phyloP scores from a whole-genome alignment of 2,888 invertebrate genomes.

The Hipparchia semele region DNA sequence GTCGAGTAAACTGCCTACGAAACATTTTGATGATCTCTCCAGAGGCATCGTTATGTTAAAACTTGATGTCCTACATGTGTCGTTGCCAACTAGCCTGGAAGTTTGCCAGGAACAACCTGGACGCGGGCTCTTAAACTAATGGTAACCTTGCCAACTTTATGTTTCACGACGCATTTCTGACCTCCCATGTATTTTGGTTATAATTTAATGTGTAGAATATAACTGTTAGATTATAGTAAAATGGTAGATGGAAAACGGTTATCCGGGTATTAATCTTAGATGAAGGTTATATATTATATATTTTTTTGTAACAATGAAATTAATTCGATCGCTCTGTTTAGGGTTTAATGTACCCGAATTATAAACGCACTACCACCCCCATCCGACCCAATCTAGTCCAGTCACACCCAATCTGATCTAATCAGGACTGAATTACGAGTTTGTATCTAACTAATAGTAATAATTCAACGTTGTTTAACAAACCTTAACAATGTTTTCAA shows the following conservation, averaged over 20 bases:
- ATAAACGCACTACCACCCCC: no score
- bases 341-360: no score
- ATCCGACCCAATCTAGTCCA: no score
- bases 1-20: constrained; percentile 33
- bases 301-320: not conserved
- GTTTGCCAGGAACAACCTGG: constrained; percentile 59
- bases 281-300: not conserved
- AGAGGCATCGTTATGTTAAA: constrained; percentile 55
- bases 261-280: not conserved
- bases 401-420: no score
- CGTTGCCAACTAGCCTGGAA: constrained; percentile 62
- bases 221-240: not conserved
- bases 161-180: not conserved
- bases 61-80: constrained; percentile 65
- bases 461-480: not conserved
- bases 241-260: not conserved
- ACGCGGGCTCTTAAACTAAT: constrained; percentile 18
- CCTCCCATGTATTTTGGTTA: constrained; percentile 2
- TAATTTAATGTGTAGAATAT: not conserved
- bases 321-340: not conserved
- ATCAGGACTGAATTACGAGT: no score
- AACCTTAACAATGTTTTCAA: not conserved
- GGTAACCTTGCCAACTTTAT: not conserved
- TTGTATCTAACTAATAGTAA: no score
- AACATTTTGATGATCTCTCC: constrained; percentile 52